Evolutionary conservation across 2,797 vertebrate species (phyloP).

Genomic region (Macropodus opercularis): DNA sequence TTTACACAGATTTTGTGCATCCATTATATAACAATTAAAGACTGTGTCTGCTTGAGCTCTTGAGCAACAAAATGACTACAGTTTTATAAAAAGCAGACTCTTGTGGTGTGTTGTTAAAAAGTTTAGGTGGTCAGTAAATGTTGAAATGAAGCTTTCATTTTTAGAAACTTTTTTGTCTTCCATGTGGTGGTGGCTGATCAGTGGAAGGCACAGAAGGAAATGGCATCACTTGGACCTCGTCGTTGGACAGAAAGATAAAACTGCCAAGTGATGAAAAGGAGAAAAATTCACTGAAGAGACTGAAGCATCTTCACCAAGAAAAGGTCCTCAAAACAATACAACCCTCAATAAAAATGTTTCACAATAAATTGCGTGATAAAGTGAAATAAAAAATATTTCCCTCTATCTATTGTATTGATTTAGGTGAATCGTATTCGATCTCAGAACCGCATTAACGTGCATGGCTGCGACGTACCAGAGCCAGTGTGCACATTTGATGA

Average conservation of each 20-base stretch:
- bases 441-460: constrained; percentile 88
- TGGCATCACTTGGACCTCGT: constrained; percentile 89
- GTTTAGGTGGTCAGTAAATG: too few species aligned
- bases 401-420: background rate
- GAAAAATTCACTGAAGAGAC: constrained; percentile 81
- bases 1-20: too few species aligned
- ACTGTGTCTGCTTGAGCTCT: too few species aligned
- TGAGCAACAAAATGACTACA: too few species aligned
- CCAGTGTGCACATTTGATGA: constrained; percentile 90
- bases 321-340: constrained; percentile 80
- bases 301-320: constrained; percentile 88
- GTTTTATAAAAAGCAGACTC: too few species aligned
- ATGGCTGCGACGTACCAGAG: constrained; percentile 92
- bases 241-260: constrained; percentile 79
- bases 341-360: background rate
- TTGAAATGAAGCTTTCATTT: too few species aligned
- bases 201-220: constrained; percentile 37
- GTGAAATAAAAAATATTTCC: background rate
- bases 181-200: background rate
- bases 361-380: background rate
- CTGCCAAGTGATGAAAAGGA: constrained; percentile 73
- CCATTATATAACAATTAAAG: too few species aligned
- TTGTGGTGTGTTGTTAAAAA: too few species aligned
- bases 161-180: constrained; percentile 20
- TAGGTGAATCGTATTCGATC: constrained; percentile 89